Evolutionary conservation across 1,140 invertebrate genomes (phyloP).

Genomic region (Druon quercuslanigerum): DNA sequence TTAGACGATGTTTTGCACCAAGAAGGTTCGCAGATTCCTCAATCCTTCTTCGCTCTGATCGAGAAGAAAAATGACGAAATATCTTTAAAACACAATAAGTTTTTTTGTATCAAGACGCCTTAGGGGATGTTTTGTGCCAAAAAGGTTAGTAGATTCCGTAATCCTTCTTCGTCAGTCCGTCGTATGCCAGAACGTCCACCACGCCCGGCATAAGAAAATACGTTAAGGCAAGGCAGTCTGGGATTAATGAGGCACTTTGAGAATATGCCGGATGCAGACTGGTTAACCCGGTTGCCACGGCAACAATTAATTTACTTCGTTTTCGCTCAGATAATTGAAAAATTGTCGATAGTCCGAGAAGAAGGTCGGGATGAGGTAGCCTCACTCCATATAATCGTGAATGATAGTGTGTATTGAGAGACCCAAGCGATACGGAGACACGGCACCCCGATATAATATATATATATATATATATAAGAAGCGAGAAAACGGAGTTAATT

Average conservation of each 20-base stretch:
- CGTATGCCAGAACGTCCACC: not conserved
- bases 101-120: not conserved
- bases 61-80: not conserved
- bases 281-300: constrained; percentile 36
- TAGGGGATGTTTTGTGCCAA: constrained; percentile 19
- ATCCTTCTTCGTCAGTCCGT: constrained; percentile 23
- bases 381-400: not conserved
- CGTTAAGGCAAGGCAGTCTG: not conserved
- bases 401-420: not conserved
- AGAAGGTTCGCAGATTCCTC: not conserved
- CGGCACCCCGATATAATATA: constrained; percentile 37
- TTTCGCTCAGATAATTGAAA: constrained; percentile 64
- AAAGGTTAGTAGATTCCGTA: constrained; percentile 18
- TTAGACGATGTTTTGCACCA: constrained; percentile 2
- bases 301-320: constrained; percentile 66
- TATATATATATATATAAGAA: constrained; percentile 63
- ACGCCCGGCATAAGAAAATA: constrained; percentile 24
- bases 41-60: not conserved
- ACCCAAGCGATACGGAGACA: constrained; percentile 31
- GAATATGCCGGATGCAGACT: constrained; percentile 25
- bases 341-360: constrained; percentile 56
- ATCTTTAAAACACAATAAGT: not conserved
- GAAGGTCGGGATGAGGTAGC: constrained; percentile 1
- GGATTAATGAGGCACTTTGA: constrained; percentile 28
- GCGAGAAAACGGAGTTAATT: constrained; percentile 66